Percentiles rank a stretch among this genome's conserved stretches.
These are phyloP conservation scores for Laupala kohalensis DNA, from an alignment of 1,140 invertebrate genomes.

Conservation along the genomic window DNA sequence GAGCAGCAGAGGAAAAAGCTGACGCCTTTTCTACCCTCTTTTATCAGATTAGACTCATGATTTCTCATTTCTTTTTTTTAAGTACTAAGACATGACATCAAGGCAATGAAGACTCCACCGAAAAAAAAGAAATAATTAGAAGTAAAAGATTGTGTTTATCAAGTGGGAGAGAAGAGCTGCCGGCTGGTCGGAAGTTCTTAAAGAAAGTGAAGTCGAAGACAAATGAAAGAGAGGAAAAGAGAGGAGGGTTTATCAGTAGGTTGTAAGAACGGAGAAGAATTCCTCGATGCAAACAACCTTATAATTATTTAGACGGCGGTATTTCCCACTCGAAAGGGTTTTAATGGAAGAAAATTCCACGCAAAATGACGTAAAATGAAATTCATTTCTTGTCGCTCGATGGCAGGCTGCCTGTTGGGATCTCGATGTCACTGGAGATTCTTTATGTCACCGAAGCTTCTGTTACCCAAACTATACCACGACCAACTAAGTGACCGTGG, in stretches of 20 bases:
- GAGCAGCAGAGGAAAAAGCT: too few species aligned
- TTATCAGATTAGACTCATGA: neutral
- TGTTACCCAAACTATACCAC: too few species aligned
- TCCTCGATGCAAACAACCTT: neutral
- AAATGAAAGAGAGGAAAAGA: too few species aligned
- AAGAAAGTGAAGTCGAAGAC: neutral
- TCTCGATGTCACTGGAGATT: too few species aligned
- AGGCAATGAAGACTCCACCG: neutral
- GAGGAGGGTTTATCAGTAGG: neutral
- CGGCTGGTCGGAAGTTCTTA: neutral
- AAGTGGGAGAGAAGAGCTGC: neutral
- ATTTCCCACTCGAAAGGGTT: neutral
- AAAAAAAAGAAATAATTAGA: neutral
- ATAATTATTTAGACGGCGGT: neutral
- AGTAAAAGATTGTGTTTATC: neutral
- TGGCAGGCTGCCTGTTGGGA: neutral
- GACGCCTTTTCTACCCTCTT: too few species aligned
- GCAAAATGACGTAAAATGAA: neutral
- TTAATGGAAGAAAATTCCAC: neutral
- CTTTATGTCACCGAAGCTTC: too few species aligned
- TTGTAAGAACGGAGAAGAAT: neutral
- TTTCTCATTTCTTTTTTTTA: neutral
- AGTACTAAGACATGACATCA: neutral
- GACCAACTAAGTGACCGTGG: too few species aligned
- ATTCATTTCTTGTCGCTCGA: neutral